Percentiles rank a stretch among this genome's conserved stretches.
phyloP scores from a whole-genome alignment of 2,888 invertebrate species.

The Ethmia dodecea region DNA sequence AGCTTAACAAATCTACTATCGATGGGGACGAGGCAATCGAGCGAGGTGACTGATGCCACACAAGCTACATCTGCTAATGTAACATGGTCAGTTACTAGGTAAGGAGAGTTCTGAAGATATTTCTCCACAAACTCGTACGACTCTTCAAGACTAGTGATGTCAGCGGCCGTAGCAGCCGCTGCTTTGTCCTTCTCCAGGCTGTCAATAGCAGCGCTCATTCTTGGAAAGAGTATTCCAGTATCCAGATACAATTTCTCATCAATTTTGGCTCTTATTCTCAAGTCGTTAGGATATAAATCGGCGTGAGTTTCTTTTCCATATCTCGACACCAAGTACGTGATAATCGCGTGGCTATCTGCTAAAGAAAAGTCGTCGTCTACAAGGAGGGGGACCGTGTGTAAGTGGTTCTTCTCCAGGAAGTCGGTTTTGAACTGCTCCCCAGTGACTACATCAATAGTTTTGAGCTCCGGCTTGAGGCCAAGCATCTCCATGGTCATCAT shows the following conservation, averaged over 20 bases:
- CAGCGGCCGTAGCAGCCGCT: constrained; percentile 18
- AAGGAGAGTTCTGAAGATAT: neutral
- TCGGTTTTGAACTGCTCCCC: constrained; percentile 30
- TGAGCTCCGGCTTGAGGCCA: constrained; percentile 26
- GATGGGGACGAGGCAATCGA: neutral
- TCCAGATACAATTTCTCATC: constrained; percentile 37
- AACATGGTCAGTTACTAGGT: neutral
- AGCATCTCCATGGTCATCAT: constrained; percentile 33
- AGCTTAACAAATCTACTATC: neutral
- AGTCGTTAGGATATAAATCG: constrained; percentile 33
- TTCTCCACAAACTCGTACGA: neutral
- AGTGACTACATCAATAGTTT: constrained; percentile 22
- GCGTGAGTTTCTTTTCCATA: constrained; percentile 35
- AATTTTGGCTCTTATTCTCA: constrained; percentile 29
- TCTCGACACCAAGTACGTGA: constrained; percentile 39
- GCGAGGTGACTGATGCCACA: neutral
- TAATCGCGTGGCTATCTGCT: constrained; percentile 40
- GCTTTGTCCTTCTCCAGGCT: constrained; percentile 17
- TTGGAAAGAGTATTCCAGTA: constrained; percentile 27
- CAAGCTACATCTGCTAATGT: neutral
- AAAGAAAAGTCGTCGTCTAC: constrained; percentile 40
- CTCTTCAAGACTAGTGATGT: constrained; percentile 6
- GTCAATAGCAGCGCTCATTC: constrained; percentile 14
- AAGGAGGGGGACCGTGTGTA: constrained; percentile 34
- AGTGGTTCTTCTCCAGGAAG: constrained; percentile 35